Evolutionary conservation across 1,140 invertebrate genomes (phyloP).

Genomic region (Drosophila tsacasi): DNA sequence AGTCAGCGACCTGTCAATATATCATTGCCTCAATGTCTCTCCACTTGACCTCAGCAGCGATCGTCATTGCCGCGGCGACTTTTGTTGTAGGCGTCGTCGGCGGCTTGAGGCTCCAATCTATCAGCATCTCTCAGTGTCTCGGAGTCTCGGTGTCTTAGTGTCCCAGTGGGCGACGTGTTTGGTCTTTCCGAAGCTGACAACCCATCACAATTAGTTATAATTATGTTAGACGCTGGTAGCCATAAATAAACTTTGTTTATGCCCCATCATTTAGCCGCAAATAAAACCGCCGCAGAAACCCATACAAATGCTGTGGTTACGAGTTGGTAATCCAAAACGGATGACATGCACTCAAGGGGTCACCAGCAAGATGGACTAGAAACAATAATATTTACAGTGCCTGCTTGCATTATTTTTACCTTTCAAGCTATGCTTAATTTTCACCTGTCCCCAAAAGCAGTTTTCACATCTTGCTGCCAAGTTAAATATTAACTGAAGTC

Average conservation of each 20-base stretch:
- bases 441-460: background rate
- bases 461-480: slow-evolving; percentile 24
- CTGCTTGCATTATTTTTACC: background rate
- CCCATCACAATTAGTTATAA: slow-evolving; percentile 76
- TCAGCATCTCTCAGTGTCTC: slow-evolving; percentile 20
- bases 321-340: slow-evolving; percentile 44
- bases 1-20: slow-evolving; percentile 55
- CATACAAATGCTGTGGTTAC: slow-evolving; percentile 58
- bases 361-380: slow-evolving; percentile 9
- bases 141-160: slow-evolving; percentile 8
- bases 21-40: slow-evolving; percentile 69
- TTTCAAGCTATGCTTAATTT: slow-evolving; percentile 6
- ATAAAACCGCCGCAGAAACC: slow-evolving; percentile 40
- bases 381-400: background rate
- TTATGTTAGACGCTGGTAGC: slow-evolving; percentile 60
- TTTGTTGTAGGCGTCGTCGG: slow-evolving; percentile 58
- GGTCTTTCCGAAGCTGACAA: slow-evolving; percentile 47
- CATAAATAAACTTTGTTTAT: slow-evolving; percentile 55
- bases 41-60: slow-evolving; percentile 66
- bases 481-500: slow-evolving; percentile 20
- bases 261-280: slow-evolving; percentile 27
- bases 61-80: slow-evolving; percentile 30
- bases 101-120: background rate
- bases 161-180: slow-evolving; percentile 57
- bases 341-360: slow-evolving; percentile 17